These are phyloP conservation scores for Oasisia sp. DNA, from an alignment of 2,888 invertebrate species.

Conservation along the genomic window DNA sequence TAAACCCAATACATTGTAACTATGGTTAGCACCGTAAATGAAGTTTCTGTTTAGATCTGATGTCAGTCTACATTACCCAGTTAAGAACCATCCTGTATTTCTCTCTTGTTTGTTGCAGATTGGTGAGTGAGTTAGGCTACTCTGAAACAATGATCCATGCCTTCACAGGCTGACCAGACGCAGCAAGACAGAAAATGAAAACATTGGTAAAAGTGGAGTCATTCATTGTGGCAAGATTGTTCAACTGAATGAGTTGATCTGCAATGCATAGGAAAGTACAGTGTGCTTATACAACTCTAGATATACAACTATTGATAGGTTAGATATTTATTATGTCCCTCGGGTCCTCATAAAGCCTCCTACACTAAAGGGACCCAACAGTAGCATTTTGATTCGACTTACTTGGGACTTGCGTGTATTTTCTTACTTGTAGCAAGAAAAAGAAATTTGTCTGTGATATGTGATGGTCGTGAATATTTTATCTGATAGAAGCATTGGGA, in stretches of 20 bases:
- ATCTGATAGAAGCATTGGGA: not conserved
- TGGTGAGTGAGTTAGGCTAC: slow-evolving; percentile 29
- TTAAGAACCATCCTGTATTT: not conserved
- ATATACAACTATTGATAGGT: not conserved
- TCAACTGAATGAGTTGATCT: not conserved
- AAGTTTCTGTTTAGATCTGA: no score
- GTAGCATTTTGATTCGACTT: not conserved
- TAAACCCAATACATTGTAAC: no score
- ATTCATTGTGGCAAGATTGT: not conserved
- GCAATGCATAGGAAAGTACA: not conserved
- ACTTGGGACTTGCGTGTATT: not conserved
- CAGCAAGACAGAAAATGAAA: not conserved
- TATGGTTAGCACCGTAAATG: no score
- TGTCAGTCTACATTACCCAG: no score
- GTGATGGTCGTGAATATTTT: not conserved
- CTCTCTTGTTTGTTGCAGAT: slow-evolving; percentile 29
- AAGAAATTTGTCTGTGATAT: not conserved
- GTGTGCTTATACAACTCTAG: not conserved
- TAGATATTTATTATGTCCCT: not conserved
- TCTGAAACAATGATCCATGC: slow-evolving; percentile 30
- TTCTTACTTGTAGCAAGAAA: not conserved
- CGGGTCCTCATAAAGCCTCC: not conserved
- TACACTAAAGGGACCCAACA: not conserved
- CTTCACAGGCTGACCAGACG: slow-evolving; percentile 28
- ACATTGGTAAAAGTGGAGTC: not conserved